Evolutionary conservation across 2,797 vertebrate species (phyloP), one percentile per base, ranked within the genome.

Genomic region (Paedocypris micromegethes): DNA sequence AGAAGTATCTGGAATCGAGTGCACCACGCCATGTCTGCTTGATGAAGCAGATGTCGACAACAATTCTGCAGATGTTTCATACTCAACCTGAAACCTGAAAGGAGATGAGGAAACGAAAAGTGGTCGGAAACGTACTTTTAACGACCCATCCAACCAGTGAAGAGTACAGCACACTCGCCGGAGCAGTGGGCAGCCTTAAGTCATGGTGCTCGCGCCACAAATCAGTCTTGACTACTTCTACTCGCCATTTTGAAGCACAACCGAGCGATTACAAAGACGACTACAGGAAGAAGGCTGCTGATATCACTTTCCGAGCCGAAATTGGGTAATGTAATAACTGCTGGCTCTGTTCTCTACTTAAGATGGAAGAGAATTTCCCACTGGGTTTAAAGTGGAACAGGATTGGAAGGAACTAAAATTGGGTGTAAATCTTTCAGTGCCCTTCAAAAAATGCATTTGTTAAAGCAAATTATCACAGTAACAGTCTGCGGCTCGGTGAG

Each of bases 361-460:
- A 60, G 58, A 56, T 52, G 45, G 41, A 42, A 72, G 37, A 5
- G 64, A n/a, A 63, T 66, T 70, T 70, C 70, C 61, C 68, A 59
- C 53, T 59, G 71, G 72, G 69, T 52, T 55, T 59, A 52, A 54
- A 56, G 61, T 66, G 62, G 67, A 75, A 66, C 67, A 67, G 55
- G 50, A 8, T 49, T 64, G 73, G 70, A 74, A 58, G 50, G 41
- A 58, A 37, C 7, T 6, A 64, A 9, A 67, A 60, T 50, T 49
- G 57, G 48, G 48, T 52, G 73, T 57, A 68, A 72, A 55, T 58
- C 69, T 64, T 43, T 55, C 43, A 77, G 63, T 65, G 63, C 60
- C 72, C 62, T 72, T 76, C 72, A 73, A 64, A 60, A 72, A 57
- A 66, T 72, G 39, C 67, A 77, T 79, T 78, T 77, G 64, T 79